Percentiles rank a stretch among this genome's conserved stretches.
These are phyloP conservation scores for Panthera tigris DNA, from an alignment of 2,113 vertebrate species.

Conservation along the genomic window DNA sequence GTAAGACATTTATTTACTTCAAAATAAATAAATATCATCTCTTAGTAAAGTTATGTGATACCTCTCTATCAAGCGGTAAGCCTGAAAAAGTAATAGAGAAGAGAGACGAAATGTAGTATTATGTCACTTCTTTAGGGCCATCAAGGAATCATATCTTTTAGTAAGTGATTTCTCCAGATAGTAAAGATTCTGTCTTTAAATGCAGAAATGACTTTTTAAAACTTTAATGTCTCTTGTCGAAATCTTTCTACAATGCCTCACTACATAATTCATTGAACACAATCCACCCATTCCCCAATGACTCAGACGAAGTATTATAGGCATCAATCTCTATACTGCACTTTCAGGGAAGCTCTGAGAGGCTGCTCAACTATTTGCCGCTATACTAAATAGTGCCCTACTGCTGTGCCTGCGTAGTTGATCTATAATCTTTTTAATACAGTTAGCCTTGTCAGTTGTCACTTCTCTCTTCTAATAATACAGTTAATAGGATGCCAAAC, in stretches of 20 bases:
- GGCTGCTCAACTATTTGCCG: not conserved
- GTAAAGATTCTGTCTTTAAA: slow-evolving; percentile 12
- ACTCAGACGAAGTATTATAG: not conserved
- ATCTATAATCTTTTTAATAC: not conserved
- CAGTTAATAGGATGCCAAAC: not conserved
- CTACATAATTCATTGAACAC: slow-evolving; percentile 30
- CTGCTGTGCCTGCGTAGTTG: not conserved
- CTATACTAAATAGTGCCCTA: rapidly evolving
- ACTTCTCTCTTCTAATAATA: not conserved
- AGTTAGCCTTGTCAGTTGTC: not conserved
- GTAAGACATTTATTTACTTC: not conserved
- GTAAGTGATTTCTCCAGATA: slow-evolving; percentile 17
- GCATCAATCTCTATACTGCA: not conserved
- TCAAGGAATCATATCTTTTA: not conserved
- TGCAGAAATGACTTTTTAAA: slow-evolving; percentile 56
- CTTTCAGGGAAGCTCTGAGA: not conserved
- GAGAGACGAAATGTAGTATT: not conserved
- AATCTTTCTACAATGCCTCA: slow-evolving; percentile 53
- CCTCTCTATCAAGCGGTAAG: not conserved
- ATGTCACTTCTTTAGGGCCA: not conserved
- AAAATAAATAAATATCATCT: not conserved
- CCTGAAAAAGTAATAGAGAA: not conserved
- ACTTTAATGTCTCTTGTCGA: slow-evolving; percentile 16
- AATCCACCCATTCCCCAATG: not conserved
- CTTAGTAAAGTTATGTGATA: not conserved